These are phyloP conservation scores for Scaptomyza parva DNA, from an alignment of 2,888 invertebrate species.

Conservation along the genomic window DNA sequence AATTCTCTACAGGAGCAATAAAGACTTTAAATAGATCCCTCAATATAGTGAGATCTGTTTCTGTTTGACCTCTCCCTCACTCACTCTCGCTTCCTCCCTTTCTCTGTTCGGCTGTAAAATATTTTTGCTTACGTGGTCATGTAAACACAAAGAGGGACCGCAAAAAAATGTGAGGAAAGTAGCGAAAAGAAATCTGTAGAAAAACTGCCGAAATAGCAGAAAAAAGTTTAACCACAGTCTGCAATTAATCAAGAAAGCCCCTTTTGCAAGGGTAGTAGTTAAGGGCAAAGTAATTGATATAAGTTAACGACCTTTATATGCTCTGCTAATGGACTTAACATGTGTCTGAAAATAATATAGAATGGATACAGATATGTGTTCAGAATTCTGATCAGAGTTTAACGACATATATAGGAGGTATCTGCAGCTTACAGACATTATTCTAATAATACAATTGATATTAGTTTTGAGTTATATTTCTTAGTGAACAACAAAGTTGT, in stretches of 20 bases:
- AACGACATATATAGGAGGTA: too few relatives aligned
- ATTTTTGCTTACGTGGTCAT: conserved; percentile 65
- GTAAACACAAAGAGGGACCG: conserved; percentile 33
- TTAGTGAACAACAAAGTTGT: too few relatives aligned
- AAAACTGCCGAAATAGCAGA: conserved; percentile 65
- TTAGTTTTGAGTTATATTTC: too few relatives aligned
- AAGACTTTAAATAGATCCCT: conserved; percentile 36
- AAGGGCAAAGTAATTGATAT: conserved; percentile 24
- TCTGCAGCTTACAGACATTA: too few relatives aligned
- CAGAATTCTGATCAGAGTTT: too few relatives aligned
- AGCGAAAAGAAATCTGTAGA: conserved; percentile 26
- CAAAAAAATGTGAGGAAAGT: conserved; percentile 14
- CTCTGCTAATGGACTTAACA: conserved; percentile 26
- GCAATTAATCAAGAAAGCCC: conserved; percentile 73
- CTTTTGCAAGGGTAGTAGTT: conserved; percentile 35
- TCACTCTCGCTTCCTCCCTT: too few relatives aligned
- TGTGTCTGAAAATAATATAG: background rate
- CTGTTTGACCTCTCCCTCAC: conserved; percentile 21
- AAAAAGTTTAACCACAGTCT: conserved; percentile 65
- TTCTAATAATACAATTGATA: too few relatives aligned
- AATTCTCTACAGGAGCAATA: conserved; percentile 44
- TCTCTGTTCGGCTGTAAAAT: conserved; percentile 48
- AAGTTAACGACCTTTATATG: conserved; percentile 40
- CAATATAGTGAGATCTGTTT: conserved; percentile 7
- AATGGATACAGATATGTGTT: too few relatives aligned